Percentiles rank a stretch among this genome's conserved stretches.
Evolutionary conservation across 2,797 vertebrate genomes (phyloP).

Genomic region (Allobates femoralis): DNA sequence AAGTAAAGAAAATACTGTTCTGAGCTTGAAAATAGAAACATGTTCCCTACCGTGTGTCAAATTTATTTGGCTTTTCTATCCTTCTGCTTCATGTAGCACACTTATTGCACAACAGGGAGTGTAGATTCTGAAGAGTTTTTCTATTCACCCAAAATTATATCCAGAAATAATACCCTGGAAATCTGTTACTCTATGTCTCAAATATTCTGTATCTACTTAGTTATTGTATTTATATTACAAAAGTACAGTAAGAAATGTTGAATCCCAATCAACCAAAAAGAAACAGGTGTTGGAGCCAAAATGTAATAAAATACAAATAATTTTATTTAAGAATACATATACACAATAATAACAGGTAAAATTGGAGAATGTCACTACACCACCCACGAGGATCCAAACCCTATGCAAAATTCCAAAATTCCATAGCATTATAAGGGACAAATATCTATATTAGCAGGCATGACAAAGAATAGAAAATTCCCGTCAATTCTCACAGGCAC

Average conservation of each 20-base stretch:
- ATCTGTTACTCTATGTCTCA: not conserved
- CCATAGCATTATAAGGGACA: no score
- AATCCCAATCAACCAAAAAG: no score
- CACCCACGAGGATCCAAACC: no score
- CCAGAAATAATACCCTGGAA: slow-evolving; percentile 3
- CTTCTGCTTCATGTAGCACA: slow-evolving; percentile 22
- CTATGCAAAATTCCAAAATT: no score
- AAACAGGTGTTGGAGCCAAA: no score
- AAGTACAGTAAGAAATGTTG: not conserved
- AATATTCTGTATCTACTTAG: not conserved
- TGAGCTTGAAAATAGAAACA: not conserved
- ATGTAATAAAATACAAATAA: no score
- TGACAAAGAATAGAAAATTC: no score
- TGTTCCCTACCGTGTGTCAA: slow-evolving; percentile 8
- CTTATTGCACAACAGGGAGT: slow-evolving; percentile 18
- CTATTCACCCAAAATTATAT: not conserved
- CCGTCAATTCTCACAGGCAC: no score
- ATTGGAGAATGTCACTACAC: no score
- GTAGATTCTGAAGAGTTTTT: not conserved
- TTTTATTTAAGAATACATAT: no score
- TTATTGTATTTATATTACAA: not conserved
- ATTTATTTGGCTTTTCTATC: slow-evolving; percentile 1
- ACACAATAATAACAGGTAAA: no score
- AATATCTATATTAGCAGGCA: no score
- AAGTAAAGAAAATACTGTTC: slow-evolving; percentile 6